phyloP scores from a whole-genome alignment of 35 echinoderm and acorn worm species.

The Heliocidaris erythrogramma region DNA sequence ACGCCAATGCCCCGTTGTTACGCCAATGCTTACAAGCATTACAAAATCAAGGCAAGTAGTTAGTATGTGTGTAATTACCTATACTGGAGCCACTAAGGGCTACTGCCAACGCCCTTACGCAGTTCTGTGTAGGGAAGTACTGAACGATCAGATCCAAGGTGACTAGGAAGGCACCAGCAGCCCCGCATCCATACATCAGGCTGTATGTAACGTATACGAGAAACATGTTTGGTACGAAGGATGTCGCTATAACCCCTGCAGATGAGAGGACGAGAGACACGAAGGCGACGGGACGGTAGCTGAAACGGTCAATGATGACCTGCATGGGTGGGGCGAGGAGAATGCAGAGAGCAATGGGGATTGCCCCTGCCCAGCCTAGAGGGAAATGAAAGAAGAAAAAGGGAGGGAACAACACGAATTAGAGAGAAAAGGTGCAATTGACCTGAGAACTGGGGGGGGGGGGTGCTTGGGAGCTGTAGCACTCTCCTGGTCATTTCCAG shows the following conservation, averaged over 20 bases:
- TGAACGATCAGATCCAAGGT: neutral
- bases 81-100: neutral
- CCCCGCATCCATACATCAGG: neutral
- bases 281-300: neutral
- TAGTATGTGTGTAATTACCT: neutral
- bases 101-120: neutral
- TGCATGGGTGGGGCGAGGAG: neutral
- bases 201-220: conserved; percentile 24
- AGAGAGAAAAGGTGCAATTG: too few species aligned
- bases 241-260: neutral
- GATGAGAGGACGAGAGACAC: neutral
- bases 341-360: neutral
- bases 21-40: too few species aligned
- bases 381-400: neutral
- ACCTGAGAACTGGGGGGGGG: too few species aligned
- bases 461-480: too few species aligned
- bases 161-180: neutral
- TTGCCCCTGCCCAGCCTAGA: neutral
- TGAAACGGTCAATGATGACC: neutral
- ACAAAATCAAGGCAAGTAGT: too few species aligned
- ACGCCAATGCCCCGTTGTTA: too few species aligned
- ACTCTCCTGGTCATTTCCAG: too few species aligned
- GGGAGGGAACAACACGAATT: neutral
- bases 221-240: neutral
- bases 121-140: conserved; percentile 21